Base-by-base conservation (phyloP, 23 tunicate genomes). In the Clavelina lepadiformis region DNA sequence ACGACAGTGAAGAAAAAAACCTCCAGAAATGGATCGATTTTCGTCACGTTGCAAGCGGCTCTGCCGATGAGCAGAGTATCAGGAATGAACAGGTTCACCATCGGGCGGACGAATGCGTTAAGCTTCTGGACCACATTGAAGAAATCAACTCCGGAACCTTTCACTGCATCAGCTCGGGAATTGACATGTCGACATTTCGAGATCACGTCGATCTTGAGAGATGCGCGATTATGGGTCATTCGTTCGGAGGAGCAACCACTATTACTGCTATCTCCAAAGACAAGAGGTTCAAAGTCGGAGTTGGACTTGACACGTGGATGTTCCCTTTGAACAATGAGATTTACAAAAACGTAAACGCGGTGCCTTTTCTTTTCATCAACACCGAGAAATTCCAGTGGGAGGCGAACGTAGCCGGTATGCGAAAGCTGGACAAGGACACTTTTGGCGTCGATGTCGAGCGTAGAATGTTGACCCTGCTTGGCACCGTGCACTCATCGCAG, bases 261-360 rank as follows among this genome's bases (percentile, higher is more conserved):
- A 72, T 87, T 35, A 51, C 86, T 3, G 55, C 78, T 2, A 18
- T 87, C 2, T 51, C 76, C 0, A 72, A 76, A 62, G 96, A 87
- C 19, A 32, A 37, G 2, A 70, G 86, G 26, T 72, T 87, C 61
- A 87, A 87, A 67, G 82, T 67, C 27, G 86, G 72, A 7, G 76
- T 87, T 73, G 85, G 68, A 30, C 51, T 87, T 28, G 96, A 87
- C 74, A 45, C 73, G 11, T 87, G 96, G 96, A 73, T 76, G 77
- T 79, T 46, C 51, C 78, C 80, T 5, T 56, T 87, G 27, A 72
- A 78, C 25, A 74, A 73, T 30, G 25, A 67, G n/a, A 44, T 78
- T 32, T 73, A 78, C 55, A 50, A 28, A 36, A 72, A 41, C 31
- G 35, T 69, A 0, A 24, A 30, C 2, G 15, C 75, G 3, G 72